Base-by-base conservation (phyloP, 2,113 vertebrate genomes). In the Saccopteryx bilineata region DNA sequence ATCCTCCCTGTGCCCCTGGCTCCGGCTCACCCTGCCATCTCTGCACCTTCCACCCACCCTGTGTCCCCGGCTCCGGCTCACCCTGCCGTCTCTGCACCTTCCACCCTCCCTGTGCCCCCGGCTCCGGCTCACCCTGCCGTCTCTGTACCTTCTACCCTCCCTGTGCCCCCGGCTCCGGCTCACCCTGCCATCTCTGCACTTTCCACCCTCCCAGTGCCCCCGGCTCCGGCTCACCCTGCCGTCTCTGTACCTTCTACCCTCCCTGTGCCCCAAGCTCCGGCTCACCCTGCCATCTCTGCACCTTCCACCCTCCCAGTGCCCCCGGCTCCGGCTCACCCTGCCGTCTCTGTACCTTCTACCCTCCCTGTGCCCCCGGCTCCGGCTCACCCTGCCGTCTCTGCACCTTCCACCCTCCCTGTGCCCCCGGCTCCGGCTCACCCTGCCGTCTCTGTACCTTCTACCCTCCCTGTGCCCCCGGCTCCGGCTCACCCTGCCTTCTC, bases 1-100 rank as follows among this genome's bases (percentile, higher is more conserved):
- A 2, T 7, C 6, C 12, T 12, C 0, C 18, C 2, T 6, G 5
- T 5, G 2, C 13, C 60, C 7, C 54, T 11, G 12, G 56, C 31
- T 65, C 33, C 1, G 61, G 61, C 23, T 76, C 61, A 60, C 21
- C 63, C 39, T n/a, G 68, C 21, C 68, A 9, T 13, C 69, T 63
- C 39, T 39, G 39, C 39, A 39, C 39, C 39, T 39, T 39, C 39
- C 39, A 39, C 39, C 39, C 39, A 3, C 39, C 39, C 39, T 39
- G 39, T 39, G 39, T 3, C 39, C 39, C 39, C 39, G 39, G 39
- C 39, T 39, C 39, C 39, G 39, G 39, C 39, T 39, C 39, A 39
- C 39, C 39, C 39, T 39, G 39, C 39, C 39, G 3, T 39, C 39
- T 26, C 24, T 39, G 50, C 7, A 39, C 21, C 33, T 21, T 75